These are phyloP conservation scores for Meandrina meandrites DNA, from an alignment of 92 coral and sea anemone genomes.

Conservation along the genomic window DNA sequence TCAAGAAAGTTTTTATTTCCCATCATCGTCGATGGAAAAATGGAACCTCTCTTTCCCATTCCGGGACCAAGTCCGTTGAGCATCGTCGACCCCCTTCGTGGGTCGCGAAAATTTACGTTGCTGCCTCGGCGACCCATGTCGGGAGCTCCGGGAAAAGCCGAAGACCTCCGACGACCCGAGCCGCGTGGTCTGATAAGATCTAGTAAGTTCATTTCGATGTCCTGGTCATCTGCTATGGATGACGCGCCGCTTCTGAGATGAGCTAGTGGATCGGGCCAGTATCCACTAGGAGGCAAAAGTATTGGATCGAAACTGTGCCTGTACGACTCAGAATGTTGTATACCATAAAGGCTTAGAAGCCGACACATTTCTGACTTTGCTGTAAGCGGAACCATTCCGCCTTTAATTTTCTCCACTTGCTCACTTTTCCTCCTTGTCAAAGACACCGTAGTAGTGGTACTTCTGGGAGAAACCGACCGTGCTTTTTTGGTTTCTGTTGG, in stretches of 20 bases:
- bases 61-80: conserved; percentile 9
- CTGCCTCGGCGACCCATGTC: conserved; percentile 49
- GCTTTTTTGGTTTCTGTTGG: conserved; percentile 19
- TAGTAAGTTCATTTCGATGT: conserved; percentile 28
- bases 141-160: conserved; percentile 49
- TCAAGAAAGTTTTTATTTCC: conserved; percentile 39
- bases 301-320: conserved; percentile 72
- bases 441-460: conserved; percentile 18
- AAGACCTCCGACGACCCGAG: conserved; percentile 48
- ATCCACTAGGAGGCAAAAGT: conserved; percentile 78
- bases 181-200: conserved; percentile 45
- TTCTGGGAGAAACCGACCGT: conserved; percentile 48
- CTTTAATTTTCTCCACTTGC: conserved; percentile 2
- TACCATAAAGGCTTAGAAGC: conserved; percentile 67
- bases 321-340: conserved; percentile 68
- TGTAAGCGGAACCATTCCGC: not conserved
- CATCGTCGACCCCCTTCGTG: conserved; percentile 42
- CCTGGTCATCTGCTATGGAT: conserved; percentile 20
- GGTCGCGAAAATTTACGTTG: conserved; percentile 29
- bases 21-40: conserved; percentile 10
- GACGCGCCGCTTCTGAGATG: conserved; percentile 36
- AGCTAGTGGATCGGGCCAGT: conserved; percentile 72
- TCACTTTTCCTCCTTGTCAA: conserved; percentile 40
- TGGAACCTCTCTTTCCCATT: conserved; percentile 36
- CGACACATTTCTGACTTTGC: conserved; percentile 68